Percentiles rank a stretch among this genome's conserved stretches.
Conservation (phyloP, 2,888 invertebrate species). For the Sinotaia quadrata region DNA sequence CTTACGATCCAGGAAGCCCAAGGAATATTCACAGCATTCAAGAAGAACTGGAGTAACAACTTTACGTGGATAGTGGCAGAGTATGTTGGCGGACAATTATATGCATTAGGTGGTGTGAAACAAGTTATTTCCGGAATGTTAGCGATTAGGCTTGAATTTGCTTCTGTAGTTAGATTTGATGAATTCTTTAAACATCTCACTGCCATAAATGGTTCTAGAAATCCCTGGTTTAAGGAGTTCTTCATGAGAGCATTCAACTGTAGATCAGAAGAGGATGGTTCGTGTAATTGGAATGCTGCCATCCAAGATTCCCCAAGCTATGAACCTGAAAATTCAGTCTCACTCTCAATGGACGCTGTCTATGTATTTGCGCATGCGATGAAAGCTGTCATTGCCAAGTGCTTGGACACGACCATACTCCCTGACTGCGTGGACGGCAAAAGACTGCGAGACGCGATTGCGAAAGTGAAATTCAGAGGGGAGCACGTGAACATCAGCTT, state of each 20-base stretch:
- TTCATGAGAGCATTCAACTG: constrained; percentile 8
- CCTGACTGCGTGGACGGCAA: neutral
- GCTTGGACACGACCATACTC: neutral
- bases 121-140: neutral
- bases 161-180: constrained; percentile 16
- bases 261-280: neutral
- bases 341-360: constrained; percentile 7
- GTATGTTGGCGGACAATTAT: constrained; percentile 4
- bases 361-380: constrained; percentile 7
- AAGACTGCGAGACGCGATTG: neutral
- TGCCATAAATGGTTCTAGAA: neutral
- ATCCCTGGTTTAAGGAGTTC: constrained; percentile 28
- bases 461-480: constrained; percentile 21
- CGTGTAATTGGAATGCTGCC: neutral
- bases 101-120: neutral
- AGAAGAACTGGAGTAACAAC: neutral
- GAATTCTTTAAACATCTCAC: constrained; percentile 13
- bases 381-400: neutral
- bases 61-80: constrained; percentile 15
- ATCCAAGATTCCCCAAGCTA: neutral
- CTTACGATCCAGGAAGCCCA: neutral
- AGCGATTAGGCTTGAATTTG: constrained; percentile 2
- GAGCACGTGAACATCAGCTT: constrained; percentile 35
- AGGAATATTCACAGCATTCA: neutral
- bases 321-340: constrained; percentile 3